These are phyloP conservation scores for Onychostruthus taczanowskii DNA, from an alignment of 2,113 vertebrate species.

Conservation along the genomic window DNA sequence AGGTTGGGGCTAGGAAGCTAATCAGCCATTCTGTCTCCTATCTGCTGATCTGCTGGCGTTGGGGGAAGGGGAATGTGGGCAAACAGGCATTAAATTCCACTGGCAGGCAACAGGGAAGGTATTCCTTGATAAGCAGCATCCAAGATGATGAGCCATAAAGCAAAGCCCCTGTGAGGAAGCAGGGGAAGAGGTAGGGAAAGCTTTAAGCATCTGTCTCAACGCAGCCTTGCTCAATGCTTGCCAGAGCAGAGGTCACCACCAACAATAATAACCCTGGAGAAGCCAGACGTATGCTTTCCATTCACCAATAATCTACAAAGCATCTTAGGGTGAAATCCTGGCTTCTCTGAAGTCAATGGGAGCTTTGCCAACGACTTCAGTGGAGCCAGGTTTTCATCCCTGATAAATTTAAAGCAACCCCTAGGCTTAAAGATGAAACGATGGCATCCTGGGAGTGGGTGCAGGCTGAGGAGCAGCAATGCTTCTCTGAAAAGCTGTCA, in stretches of 20 bases:
- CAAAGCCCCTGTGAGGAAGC: conserved; percentile 24
- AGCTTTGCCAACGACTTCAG: conserved; percentile 54
- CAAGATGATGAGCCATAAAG: conserved; percentile 29
- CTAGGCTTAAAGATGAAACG: conserved; percentile 54
- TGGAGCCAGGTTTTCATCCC: conserved; percentile 63
- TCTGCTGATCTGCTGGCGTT: conserved; percentile 39
- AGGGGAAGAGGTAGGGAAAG: conserved; percentile 5
- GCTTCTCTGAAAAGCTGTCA: neutral
- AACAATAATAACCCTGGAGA: conserved; percentile 53
- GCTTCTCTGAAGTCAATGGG: conserved; percentile 62
- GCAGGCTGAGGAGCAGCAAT: neutral
- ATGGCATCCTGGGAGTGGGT: neutral
- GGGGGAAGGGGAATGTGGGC: conserved; percentile 49
- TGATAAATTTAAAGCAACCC: conserved; percentile 56
- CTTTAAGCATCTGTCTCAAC: conserved; percentile 36
- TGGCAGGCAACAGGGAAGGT: neutral
- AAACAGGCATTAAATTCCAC: conserved; percentile 66
- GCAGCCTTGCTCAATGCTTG: conserved; percentile 25
- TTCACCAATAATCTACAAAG: conserved; percentile 68
- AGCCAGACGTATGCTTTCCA: conserved; percentile 57
- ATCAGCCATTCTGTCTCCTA: conserved; percentile 66
- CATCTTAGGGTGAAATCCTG: conserved; percentile 56
- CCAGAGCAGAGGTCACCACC: conserved; percentile 65
- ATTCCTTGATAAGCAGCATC: conserved; percentile 51
- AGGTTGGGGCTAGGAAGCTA: conserved; percentile 31